These are phyloP conservation scores for Aspidoscelis tigris DNA, from an alignment of 2,113 vertebrate species.

Conservation along the genomic window DNA sequence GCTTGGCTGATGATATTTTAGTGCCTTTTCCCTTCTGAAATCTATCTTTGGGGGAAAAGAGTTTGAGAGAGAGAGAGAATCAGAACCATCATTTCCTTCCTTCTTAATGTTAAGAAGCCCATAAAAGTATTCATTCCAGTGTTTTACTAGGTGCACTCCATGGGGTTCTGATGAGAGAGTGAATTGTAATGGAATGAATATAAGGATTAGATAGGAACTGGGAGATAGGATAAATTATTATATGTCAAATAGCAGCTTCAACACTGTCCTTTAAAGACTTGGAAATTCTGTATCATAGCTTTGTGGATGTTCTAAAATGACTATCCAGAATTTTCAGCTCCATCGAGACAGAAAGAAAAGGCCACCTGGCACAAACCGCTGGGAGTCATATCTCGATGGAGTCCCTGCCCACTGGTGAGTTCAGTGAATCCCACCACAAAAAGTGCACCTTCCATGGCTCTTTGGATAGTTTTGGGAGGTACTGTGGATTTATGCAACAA, in stretches of 20 bases:
- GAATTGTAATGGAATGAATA: not conserved
- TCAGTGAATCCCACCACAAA: too few species aligned
- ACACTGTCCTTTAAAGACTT: not conserved
- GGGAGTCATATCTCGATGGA: not conserved
- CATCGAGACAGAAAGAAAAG: too few species aligned
- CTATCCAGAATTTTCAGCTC: not conserved
- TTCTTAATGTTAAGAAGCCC: conserved; percentile 26
- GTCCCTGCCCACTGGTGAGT: too few species aligned
- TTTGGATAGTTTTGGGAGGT: not conserved
- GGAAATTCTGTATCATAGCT: not conserved
- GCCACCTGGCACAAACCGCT: too few species aligned
- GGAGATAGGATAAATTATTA: too few species aligned
- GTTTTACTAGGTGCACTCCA: not conserved
- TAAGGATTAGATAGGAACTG: fast-evolving
- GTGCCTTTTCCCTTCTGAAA: conserved; percentile 6
- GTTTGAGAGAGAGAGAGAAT: conserved; percentile 8
- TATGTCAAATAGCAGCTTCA: fast-evolving
- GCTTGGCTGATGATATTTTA: conserved; percentile 30
- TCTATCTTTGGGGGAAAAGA: not conserved
- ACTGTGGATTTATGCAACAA: fast-evolving
- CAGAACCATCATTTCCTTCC: conserved; percentile 8
- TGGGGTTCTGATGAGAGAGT: not conserved
- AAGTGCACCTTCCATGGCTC: too few species aligned
- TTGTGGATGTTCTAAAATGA: fast-evolving
- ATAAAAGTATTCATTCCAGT: conserved; percentile 10